Evolutionary conservation across 1,140 invertebrate genomes (phyloP).

Genomic region (Drosophila kurseongensis): DNA sequence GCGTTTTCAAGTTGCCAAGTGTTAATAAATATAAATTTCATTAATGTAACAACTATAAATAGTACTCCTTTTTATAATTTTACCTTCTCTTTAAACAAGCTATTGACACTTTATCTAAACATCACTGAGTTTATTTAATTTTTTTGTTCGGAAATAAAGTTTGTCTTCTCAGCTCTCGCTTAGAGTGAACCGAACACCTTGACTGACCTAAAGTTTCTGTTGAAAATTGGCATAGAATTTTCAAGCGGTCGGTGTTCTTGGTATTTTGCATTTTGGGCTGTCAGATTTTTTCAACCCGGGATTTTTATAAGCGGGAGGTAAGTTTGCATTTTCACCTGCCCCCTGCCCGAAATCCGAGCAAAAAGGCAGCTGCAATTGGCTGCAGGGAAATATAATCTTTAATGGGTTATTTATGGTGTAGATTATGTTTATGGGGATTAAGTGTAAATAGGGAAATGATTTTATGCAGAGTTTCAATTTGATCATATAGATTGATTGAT

Average conservation of each 20-base stretch:
- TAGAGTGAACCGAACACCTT: slow-evolving; percentile 8
- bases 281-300: slow-evolving; percentile 32
- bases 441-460: slow-evolving; percentile 8
- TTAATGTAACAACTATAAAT: too few species aligned
- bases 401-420: slow-evolving; percentile 33
- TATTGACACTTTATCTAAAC: too few species aligned
- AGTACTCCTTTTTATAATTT: too few species aligned
- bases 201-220: slow-evolving; percentile 15
- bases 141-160: not conserved
- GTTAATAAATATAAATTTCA: too few species aligned
- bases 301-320: slow-evolving; percentile 34
- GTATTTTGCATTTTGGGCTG: slow-evolving; percentile 18
- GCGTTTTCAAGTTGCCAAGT: too few species aligned
- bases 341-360: slow-evolving; percentile 15
- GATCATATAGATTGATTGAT: not conserved
- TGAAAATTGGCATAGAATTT: slow-evolving; percentile 15
- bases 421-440: slow-evolving; percentile 33
- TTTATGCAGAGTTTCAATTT: not conserved
- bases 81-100: too few species aligned
- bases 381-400: slow-evolving; percentile 3
- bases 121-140: not conserved
- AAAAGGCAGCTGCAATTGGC: slow-evolving; percentile 32
- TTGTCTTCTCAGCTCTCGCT: not conserved
- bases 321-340: slow-evolving; percentile 36
- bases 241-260: slow-evolving; percentile 9